Evolutionary conservation across 2,888 invertebrate species (phyloP).

Genomic region (Eupithecia inturbata): DNA sequence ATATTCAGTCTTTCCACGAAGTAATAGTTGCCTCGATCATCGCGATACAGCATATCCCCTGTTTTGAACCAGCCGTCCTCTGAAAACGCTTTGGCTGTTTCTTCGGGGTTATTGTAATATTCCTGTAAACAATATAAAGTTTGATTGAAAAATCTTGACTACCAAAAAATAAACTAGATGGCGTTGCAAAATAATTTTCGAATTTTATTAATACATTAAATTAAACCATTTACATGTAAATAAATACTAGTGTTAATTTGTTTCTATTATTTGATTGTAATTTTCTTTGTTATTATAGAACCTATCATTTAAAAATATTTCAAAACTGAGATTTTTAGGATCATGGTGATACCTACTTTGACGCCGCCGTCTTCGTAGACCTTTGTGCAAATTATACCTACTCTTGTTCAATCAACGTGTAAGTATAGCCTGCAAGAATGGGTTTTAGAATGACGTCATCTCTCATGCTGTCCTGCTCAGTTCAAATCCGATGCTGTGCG

Average conservation of each 20-base stretch:
- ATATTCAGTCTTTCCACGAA: conserved; percentile 69
- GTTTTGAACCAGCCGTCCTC: conserved; percentile 71
- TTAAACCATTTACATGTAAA: too few species aligned
- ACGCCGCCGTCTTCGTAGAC: not conserved
- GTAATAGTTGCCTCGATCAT: conserved; percentile 60
- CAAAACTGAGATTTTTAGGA: not conserved
- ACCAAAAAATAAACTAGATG: not conserved
- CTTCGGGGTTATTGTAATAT: conserved; percentile 62
- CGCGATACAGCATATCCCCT: conserved; percentile 68
- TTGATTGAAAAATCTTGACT: not conserved
- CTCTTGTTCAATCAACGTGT: too few species aligned
- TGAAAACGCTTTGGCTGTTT: conserved; percentile 61
- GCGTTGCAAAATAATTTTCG: not conserved
- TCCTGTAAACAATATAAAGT: conserved; percentile 35
- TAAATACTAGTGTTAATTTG: too few species aligned
- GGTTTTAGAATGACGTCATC: too few species aligned
- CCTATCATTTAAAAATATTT: too few species aligned
- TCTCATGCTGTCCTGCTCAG: too few species aligned
- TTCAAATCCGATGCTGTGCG: too few species aligned
- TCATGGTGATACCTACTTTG: not conserved
- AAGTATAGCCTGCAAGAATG: too few species aligned
- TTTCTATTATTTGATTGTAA: too few species aligned
- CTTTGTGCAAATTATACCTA: not conserved
- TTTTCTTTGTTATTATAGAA: too few species aligned
- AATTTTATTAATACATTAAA: too few species aligned